Percentiles rank a stretch among this genome's conserved stretches.
phyloP scores from a whole-genome alignment of 2,888 invertebrate genomes.

The Coleophora flavipennella region DNA sequence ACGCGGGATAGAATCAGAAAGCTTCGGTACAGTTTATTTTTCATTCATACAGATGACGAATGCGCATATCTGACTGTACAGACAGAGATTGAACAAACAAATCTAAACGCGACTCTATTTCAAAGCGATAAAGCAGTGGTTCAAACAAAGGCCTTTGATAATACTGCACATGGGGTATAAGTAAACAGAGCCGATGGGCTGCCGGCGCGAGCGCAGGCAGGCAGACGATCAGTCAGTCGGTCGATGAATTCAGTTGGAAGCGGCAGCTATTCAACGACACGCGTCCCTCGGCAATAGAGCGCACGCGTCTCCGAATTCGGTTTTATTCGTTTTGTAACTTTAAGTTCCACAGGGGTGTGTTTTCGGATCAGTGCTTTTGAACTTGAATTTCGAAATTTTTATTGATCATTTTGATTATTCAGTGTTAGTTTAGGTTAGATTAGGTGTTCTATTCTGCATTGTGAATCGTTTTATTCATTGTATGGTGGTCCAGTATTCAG shows the following conservation, averaged over 20 bases:
- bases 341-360: slow-evolving; percentile 46
- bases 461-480: slow-evolving; percentile 24
- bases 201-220: slow-evolving; percentile 38
- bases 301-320: slow-evolving; percentile 39
- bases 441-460: slow-evolving; percentile 10
- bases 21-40: slow-evolving; percentile 61
- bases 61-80: slow-evolving; percentile 50
- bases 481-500: slow-evolving; percentile 41
- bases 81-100: not conserved
- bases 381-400: slow-evolving; percentile 22
- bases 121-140: slow-evolving; percentile 19
- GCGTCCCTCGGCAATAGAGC: slow-evolving; percentile 39
- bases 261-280: slow-evolving; percentile 48
- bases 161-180: slow-evolving; percentile 57
- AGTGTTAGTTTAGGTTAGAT: not conserved
- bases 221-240: slow-evolving; percentile 40
- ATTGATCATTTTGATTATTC: slow-evolving; percentile 9
- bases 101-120: slow-evolving; percentile 4
- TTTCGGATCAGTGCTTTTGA: slow-evolving; percentile 40
- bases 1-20: slow-evolving; percentile 47
- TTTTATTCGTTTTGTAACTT: slow-evolving; percentile 27
- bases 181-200: slow-evolving; percentile 51
- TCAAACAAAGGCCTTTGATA: slow-evolving; percentile 36
- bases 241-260: slow-evolving; percentile 45
- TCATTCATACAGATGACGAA: slow-evolving; percentile 68